Evolutionary conservation across 2,113 vertebrate genomes (phyloP), one percentile per base, ranked within the genome.

Genomic region (Phaetusa simplex): DNA sequence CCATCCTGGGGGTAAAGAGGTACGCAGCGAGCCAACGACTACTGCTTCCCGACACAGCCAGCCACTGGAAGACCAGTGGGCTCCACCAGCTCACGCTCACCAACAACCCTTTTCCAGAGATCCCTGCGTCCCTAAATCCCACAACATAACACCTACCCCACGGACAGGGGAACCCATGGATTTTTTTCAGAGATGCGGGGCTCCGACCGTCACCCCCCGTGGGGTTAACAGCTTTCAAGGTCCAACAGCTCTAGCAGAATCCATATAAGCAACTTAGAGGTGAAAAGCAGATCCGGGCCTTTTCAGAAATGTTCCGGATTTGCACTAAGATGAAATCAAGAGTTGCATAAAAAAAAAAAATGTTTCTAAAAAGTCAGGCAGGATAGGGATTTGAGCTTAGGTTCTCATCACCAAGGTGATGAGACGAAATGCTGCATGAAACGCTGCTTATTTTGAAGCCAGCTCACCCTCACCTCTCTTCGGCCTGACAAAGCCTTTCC

Each of bases 161-260:
- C 0, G 0, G 69, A 59, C 9, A 42, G 1, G 9, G 65, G 64
- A 84, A 69, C 21, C 14, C n/a, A 22, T 0, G 0, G 34, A 3
- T 17, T 56, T 38, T 56, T 70, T 52, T 23, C 64, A 70, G 73
- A 84, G 59, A 42, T 56, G 30, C 8, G 38, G 9, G 29, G 84
- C 36, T 80, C 86, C 20, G 43, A 50, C 30, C 74, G 49, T 14
- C 88, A 49, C 38, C 64, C 20, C 40, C 73, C 1, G 0, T 7
- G 18, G 11, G 23, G 38, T 74, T 40, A 67, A 65, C 23, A 52
- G 56, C 43, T 55, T 66, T 38, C 43, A 42, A n/a, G 40, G 59
- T 24, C 17, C 42, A 49, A 18, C 19, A 90, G 69, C 38, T 81
- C 29, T 3, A 52, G 72, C 16, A 73, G 66, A 76, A 90, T 49